These are phyloP conservation scores for Nomada hirtipes DNA, from an alignment of 2,888 invertebrate genomes.

Conservation along the genomic window DNA sequence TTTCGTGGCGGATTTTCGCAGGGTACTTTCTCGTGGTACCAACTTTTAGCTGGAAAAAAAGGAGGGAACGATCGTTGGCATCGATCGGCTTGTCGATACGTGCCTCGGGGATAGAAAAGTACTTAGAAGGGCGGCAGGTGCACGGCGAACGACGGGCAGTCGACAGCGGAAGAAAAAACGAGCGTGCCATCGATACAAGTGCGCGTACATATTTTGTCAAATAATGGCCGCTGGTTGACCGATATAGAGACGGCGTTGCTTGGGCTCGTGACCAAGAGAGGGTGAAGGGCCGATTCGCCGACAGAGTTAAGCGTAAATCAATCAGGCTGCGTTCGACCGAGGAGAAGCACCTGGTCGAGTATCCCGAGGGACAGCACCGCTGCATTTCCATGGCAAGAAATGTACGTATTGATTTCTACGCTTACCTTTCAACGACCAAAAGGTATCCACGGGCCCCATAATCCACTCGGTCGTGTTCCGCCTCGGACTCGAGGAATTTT, in stretches of 20 bases:
- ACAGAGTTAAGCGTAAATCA: constrained; percentile 14
- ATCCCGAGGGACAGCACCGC: constrained; percentile 49
- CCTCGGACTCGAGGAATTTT: constrained; percentile 52
- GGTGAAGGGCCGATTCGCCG: constrained; percentile 5
- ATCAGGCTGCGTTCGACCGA: constrained; percentile 1
- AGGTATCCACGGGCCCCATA: constrained; percentile 63
- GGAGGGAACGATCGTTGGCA: not conserved
- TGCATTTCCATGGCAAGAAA: too few relatives aligned
- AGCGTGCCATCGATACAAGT: constrained; percentile 60
- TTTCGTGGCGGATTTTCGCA: not conserved
- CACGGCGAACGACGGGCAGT: constrained; percentile 13
- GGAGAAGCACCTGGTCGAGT: constrained; percentile 27
- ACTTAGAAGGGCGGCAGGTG: constrained; percentile 7
- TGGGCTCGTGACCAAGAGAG: constrained; percentile 24
- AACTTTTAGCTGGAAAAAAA: not conserved
- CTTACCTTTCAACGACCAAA: constrained; percentile 73
- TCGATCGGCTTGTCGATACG: not conserved
- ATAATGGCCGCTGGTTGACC: constrained; percentile 71
- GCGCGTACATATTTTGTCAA: constrained; percentile 71
- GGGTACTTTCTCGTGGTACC: not conserved
- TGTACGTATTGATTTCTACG: constrained; percentile 74
- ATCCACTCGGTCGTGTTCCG: constrained; percentile 36
- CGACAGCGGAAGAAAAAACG: constrained; percentile 37
- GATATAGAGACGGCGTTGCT: constrained; percentile 73
- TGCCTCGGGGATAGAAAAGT: not conserved